phyloP scores from a whole-genome alignment of 2,797 vertebrate species.

The Rousettus madagascariensis region DNA sequence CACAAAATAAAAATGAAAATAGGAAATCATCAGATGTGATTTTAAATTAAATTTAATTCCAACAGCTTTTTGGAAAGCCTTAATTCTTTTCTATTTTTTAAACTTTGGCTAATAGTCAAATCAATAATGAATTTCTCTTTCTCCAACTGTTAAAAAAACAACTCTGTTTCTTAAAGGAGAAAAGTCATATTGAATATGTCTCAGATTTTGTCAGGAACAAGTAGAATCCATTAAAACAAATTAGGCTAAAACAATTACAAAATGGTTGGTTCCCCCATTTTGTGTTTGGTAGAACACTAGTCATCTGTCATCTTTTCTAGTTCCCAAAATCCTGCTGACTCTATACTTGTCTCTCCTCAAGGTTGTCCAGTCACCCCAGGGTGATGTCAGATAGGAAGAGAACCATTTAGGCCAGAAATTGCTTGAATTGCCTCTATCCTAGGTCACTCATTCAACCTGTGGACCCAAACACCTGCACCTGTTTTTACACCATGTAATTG shows the following conservation, averaged over 20 bases:
- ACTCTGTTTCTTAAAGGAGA: neutral
- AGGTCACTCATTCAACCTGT: neutral
- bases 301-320: neutral
- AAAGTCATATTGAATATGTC: constrained; percentile 19
- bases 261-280: neutral
- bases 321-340: neutral
- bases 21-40: neutral
- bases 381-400: neutral
- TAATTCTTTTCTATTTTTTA: constrained; percentile 51
- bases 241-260: neutral
- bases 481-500: neutral
- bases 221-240: constrained; percentile 21
- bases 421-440: neutral
- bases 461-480: neutral
- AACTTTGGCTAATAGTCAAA: constrained; percentile 18
- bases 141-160: constrained; percentile 4
- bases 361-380: neutral
- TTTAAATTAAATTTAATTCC: constrained; percentile 55
- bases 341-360: neutral
- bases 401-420: neutral
- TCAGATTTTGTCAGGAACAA: constrained; percentile 12
- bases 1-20: constrained; percentile 36
- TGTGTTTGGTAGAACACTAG: neutral
- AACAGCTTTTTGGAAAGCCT: neutral
- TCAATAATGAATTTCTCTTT: neutral